Base-by-base conservation (phyloP, 2,113 vertebrate genomes). In the Pelodiscus sinensis region DNA sequence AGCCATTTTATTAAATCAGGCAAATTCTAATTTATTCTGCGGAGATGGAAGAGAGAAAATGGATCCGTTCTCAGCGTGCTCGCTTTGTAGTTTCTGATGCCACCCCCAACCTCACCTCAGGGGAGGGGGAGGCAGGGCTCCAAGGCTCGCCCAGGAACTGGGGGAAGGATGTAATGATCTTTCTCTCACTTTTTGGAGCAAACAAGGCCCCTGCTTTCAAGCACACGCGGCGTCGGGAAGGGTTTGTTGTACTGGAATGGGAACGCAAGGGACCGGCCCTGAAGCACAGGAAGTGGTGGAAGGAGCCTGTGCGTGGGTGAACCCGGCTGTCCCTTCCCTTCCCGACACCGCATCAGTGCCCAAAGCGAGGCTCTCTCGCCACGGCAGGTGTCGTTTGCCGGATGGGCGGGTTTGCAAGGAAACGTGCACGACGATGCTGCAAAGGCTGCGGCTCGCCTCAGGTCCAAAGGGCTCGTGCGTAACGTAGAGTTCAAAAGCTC, bases 1-100 rank as follows among this genome's bases (percentile, higher is more conserved):
- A 98, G 98, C 98, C 99, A 99, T 99, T 99, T 99, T 99, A 99
- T 99, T 99, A 99, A 98, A 98, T 98, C 98, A 98, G 97, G 98
- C 98, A 97, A 97, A 98, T 97, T 97, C 97, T 98, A 96, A 98
- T 97, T 97, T 97, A 97, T 97, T 97, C 97, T 98, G 96, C 90
- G 94, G 97, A 97, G 97, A 97, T 89, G 92, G 88, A 96, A 95
- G 94, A 90, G 85, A 97, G 97, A 97, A 97, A 97, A 97, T 96
- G 97, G 96, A 97, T 96, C 97, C 97, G 90, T 89, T 95, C 97
- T 96, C 94, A 90, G 96, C 95, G 92, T 92, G 95, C 95, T 96
- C 92, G 81, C 93, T 96, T 92, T 58, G 92, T 89, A 96, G 87
- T 94, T 57, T 94, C 95, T 96, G 94, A 97, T 97, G 96, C 90